Evolutionary conservation across 2,888 invertebrate genomes (phyloP), one percentile per base, ranked within the genome.

Genomic region (Dorcus hopei): DNA sequence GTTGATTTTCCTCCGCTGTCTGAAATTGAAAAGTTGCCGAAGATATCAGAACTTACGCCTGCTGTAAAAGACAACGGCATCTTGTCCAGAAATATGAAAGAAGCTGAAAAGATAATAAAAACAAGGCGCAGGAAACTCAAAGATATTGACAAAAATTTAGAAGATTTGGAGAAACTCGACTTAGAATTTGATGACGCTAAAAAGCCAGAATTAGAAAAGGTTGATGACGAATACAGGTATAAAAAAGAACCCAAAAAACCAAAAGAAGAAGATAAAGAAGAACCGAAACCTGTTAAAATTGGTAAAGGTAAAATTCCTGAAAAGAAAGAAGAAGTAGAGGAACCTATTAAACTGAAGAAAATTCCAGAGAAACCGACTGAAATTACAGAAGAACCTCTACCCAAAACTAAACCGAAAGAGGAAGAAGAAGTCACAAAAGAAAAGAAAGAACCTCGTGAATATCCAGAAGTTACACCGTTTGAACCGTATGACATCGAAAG

Each of bases 91-190:
- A 82, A 82, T 61, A 65, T 81, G 14, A 75, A 87, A 76, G 90
- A 90, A 74, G 89, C 89, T 6, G 79, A 84, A 60, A 81, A 86
- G 73, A 74, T 86, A 9, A 77, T 86, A 49, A 88, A 85, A 74
- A 84, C 81, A 57, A 81, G 83, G 61, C 72, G 69, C 40, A 72
- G 68, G 73, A 79, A 74, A 62, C 76, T 65, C 63, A 79, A 70
- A 72, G 77, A 75, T 49, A 71, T 71, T 59, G 77, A 76, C 54
- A 74, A 79, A 54, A 77, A 78, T 56, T 49, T 72, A n/a, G 70
- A 73, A 9, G 75, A 78, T 54, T 67, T 82, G 49, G 82, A 82
- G 68, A 77, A 79, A 68, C 65, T 81, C 1, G 80, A 80, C 62
- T 65, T 70, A 19, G 77, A 77, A 59, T 70, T 75, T 11, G 73